Percentiles rank a stretch among this genome's conserved stretches.
Conservation (phyloP, 1,140 invertebrate species). For the Acarapis woodi region DNA sequence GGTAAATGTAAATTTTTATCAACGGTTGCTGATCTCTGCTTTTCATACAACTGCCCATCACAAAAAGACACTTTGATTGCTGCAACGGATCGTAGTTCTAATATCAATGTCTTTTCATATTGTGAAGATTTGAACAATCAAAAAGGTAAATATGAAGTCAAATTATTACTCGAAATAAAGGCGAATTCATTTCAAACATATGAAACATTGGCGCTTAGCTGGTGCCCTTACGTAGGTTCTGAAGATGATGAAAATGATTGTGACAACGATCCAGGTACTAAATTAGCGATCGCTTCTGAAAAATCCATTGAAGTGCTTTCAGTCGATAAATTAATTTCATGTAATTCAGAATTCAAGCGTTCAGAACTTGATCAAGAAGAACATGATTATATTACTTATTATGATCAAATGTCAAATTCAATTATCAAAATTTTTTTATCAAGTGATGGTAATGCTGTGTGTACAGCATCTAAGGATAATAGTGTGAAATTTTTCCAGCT, state of each 20-base stretch:
- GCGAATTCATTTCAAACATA: not conserved
- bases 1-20: not conserved
- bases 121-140: not conserved
- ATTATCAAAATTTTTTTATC: not conserved
- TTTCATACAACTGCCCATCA: not conserved
- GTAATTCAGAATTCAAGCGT: too few relatives aligned
- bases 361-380: constrained; percentile 1
- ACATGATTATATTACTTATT: not conserved
- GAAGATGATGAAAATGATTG: constrained; percentile 1
- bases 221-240: constrained; percentile 1
- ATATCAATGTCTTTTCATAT: not conserved
- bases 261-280: not conserved
- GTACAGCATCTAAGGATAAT: constrained; percentile 2
- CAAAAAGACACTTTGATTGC: not conserved
- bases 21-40: not conserved
- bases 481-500: not conserved
- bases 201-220: not conserved
- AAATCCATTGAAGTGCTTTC: not conserved
- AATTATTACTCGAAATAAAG: not conserved
- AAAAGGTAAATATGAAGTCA: too few relatives aligned
- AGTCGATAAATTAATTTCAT: not conserved
- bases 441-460: not conserved
- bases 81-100: not conserved
- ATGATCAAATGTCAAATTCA: too few relatives aligned
- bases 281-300: not conserved